These are phyloP conservation scores for Synergus umbraculus DNA, from an alignment of 2,888 invertebrate genomes.

Conservation along the genomic window DNA sequence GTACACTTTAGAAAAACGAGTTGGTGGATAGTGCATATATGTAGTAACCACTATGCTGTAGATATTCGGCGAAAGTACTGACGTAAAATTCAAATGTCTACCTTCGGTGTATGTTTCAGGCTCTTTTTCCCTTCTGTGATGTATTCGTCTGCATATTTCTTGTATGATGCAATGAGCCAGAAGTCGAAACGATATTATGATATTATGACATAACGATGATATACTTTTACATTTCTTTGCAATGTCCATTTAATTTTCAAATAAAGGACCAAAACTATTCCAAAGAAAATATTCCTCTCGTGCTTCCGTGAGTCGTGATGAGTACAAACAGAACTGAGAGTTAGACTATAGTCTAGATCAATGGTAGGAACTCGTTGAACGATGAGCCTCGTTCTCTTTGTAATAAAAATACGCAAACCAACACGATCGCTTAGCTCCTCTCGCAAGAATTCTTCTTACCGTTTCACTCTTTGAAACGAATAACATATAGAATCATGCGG, in stretches of 20 bases:
- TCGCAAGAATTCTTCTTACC: constrained; percentile 25
- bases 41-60: constrained; percentile 29
- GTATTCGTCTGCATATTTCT: not conserved
- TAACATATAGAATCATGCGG: not conserved
- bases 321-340: not conserved
- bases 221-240: too few relatives aligned
- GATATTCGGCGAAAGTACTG: constrained; percentile 35
- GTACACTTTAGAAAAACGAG: not conserved
- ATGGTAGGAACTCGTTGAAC: not conserved
- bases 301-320: not conserved
- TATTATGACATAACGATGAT: not conserved
- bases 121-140: not conserved
- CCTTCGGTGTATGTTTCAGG: not conserved
- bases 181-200: not conserved
- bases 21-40: not conserved
- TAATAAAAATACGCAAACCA: constrained; percentile 15
- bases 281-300: not conserved
- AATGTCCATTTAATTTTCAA: too few relatives aligned
- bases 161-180: not conserved
- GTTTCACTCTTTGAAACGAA: constrained; percentile 4
- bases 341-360: constrained; percentile 8
- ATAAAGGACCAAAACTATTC: not conserved
- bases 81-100: constrained; percentile 45
- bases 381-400: constrained; percentile 11
- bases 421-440: not conserved